Evolutionary conservation across 2,888 invertebrate genomes (phyloP).

Genomic region (Limnephilus auricula): DNA sequence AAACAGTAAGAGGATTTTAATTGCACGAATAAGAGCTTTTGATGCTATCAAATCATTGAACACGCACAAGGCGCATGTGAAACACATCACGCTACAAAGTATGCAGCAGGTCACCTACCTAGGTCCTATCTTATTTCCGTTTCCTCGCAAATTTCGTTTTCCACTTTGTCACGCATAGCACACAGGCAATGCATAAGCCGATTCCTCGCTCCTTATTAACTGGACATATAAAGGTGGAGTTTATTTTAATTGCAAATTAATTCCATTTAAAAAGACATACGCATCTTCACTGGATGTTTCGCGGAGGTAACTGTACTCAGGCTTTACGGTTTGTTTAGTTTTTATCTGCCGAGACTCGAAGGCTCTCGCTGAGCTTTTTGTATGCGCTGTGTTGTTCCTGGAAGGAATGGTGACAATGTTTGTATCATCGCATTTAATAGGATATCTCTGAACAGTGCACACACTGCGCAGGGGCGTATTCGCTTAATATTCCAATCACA

Average conservation of each 20-base stretch:
- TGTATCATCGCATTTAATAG: constrained; percentile 21
- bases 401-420: constrained; percentile 37
- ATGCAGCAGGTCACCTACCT: neutral
- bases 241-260: constrained; percentile 26
- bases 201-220: constrained; percentile 20
- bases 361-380: constrained; percentile 6
- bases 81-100: neutral
- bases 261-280: constrained; percentile 13
- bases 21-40: neutral
- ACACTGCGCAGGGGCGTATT: neutral
- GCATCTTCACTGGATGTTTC: neutral
- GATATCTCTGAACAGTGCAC: neutral
- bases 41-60: neutral
- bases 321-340: neutral
- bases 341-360: constrained; percentile 13
- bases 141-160: neutral
- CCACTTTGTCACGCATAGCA: neutral
- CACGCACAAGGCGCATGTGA: neutral
- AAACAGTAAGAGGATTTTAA: neutral
- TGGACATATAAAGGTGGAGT: constrained; percentile 1
- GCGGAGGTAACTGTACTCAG: constrained; percentile 16
- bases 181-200: neutral
- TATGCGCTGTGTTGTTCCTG: neutral
- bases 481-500: neutral
- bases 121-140: neutral